These are phyloP conservation scores for Sciurus carolinensis DNA, from an alignment of 2,797 vertebrate genomes.

Conservation along the genomic window DNA sequence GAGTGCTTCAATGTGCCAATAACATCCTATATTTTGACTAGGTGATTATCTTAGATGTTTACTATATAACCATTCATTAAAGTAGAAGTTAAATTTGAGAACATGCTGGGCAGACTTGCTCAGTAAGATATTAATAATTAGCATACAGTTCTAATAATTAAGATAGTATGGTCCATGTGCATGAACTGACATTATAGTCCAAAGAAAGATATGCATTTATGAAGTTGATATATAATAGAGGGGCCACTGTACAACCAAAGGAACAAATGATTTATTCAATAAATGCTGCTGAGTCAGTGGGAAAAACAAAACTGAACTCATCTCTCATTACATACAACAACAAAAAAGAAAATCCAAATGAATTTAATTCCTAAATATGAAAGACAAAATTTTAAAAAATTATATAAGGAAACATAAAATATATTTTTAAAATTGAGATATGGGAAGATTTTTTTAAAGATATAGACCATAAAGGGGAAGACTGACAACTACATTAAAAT, in stretches of 20 bases:
- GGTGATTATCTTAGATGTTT: neutral
- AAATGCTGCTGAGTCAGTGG: neutral
- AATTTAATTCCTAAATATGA: conserved; percentile 25
- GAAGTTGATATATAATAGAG: neutral
- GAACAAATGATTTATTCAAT: neutral
- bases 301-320: conserved; percentile 33
- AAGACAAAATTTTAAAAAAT: neutral
- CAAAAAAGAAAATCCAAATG: conserved; percentile 21
- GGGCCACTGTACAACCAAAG: neutral
- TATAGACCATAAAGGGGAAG: conserved; percentile 27
- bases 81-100: conserved; percentile 48
- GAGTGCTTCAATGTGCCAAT: neutral
- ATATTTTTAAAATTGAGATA: conserved; percentile 62
- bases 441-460: conserved; percentile 21
- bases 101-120: neutral
- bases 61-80: neutral
- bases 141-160: conserved; percentile 37
- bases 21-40: neutral
- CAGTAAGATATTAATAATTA: neutral
- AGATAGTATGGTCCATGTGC: neutral
- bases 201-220: neutral
- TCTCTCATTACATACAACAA: neutral
- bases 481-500: neutral
- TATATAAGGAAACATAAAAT: neutral
- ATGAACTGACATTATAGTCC: neutral